Base-by-base conservation (phyloP, 2,888 invertebrate species). In the Nebria brevicollis region DNA sequence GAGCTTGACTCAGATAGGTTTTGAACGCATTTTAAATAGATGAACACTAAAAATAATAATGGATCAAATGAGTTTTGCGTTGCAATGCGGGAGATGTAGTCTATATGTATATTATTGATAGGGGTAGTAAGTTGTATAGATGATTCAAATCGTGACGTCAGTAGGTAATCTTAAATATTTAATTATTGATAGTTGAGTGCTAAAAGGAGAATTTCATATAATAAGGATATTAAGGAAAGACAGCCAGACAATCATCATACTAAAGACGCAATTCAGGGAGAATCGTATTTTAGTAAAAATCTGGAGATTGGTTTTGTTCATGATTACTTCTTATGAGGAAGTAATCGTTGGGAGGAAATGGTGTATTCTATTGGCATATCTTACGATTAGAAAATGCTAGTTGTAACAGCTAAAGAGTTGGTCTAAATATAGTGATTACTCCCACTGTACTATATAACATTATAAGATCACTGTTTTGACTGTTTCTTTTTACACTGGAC, bases 1-100 rank as follows among this genome's bases (percentile, higher is more conserved):
- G 70, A 20, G 10, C 25, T 70, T 77, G 68, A 43, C n/a, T 25
- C 54, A 25, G 0, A 25, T 64, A 64, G 41, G 42, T 42, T 73
- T 54, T 26, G 72, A 20, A 65, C 72, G 72, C 65, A 77, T 65
- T 72, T 73, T 72, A 78, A 78, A 78, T 77, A 78, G 78, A 78
- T 78, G 78, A 78, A 78, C 72, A 78, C 78, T 78, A 78, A 78
- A 78, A 78, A 78, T 78, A 78, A 78, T 78, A 73, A 78, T 73
- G 73, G 42, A 70, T 26, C 20, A 66, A 26, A 25, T 34, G 15
- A 65, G 73, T 20, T 34, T 43, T 15, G n/a, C 25, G 65, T 65
- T 54, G 64, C 72, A 13, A 54, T 8, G 64, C 20, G 72, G 72
- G 72, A 72, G 77, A 43, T 20, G 20, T 74, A n/a, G n/a, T 77